These are phyloP conservation scores for Ichneumoninae sp. DNA, from an alignment of 2,888 invertebrate species.

Conservation along the genomic window DNA sequence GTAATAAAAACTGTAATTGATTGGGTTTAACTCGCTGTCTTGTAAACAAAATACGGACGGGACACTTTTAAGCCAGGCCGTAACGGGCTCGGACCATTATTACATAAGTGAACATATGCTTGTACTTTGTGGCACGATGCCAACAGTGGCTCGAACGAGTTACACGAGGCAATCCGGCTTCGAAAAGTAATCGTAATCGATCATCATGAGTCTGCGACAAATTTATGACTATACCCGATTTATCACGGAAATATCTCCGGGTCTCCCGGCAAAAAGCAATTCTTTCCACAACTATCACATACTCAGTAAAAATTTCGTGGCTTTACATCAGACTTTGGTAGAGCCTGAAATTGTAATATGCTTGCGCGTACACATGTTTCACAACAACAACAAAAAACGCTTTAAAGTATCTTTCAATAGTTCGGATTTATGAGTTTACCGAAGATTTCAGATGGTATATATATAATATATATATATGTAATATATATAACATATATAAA, in stretches of 20 bases:
- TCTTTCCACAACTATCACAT: conserved; percentile 9
- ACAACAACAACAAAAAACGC: too few relatives aligned
- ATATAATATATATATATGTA: too few relatives aligned
- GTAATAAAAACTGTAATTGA: too few relatives aligned
- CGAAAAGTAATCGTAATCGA: conserved; percentile 63
- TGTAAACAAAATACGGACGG: not conserved
- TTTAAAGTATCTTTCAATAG: too few relatives aligned
- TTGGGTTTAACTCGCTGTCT: not conserved
- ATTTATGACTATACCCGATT: conserved; percentile 21
- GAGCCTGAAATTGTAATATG: too few relatives aligned
- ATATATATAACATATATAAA: too few relatives aligned
- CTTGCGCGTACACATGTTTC: too few relatives aligned
- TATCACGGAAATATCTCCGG: conserved; percentile 39
- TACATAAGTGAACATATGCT: not conserved
- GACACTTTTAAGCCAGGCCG: not conserved
- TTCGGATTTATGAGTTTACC: too few relatives aligned
- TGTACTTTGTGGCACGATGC: conserved; percentile 19
- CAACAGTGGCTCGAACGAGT: conserved; percentile 6
- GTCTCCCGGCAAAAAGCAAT: conserved; percentile 4
- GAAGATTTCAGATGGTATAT: too few relatives aligned
- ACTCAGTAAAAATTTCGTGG: not conserved
- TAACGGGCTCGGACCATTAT: not conserved
- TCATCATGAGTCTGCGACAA: conserved; percentile 38
- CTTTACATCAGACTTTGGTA: not conserved
- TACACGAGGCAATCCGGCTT: conserved; percentile 41